phyloP scores from a whole-genome alignment of 2,888 invertebrate genomes.

The Pseudococcus viburni region DNA sequence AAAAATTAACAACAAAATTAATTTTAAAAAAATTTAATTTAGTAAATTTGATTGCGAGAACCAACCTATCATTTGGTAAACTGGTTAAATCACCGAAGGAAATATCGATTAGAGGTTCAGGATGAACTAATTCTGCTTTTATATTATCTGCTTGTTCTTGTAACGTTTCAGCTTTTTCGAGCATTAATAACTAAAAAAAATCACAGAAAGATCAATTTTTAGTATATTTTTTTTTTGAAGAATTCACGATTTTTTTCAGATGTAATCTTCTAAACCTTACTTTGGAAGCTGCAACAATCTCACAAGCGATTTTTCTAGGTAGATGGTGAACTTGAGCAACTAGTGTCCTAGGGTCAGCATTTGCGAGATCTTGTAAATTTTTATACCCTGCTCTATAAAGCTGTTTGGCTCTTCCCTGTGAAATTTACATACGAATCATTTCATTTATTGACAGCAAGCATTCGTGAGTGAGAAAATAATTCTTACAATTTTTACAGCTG shows the following conservation, averaged over 20 bases:
- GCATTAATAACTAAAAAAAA: slow-evolving; percentile 80
- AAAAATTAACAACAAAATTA: not conserved
- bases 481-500: slow-evolving; percentile 85
- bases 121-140: slow-evolving; percentile 74
- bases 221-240: too few species aligned
- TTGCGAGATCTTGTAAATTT: slow-evolving; percentile 83
- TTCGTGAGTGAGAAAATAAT: not conserved
- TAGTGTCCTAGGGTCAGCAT: slow-evolving; percentile 78
- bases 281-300: slow-evolving; percentile 90
- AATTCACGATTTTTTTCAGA: too few species aligned
- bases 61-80: slow-evolving; percentile 45
- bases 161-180: slow-evolving; percentile 89
- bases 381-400: slow-evolving; percentile 87
- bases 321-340: slow-evolving; percentile 80
- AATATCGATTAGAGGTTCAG: not conserved
- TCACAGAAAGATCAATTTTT: not conserved
- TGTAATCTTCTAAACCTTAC: slow-evolving; percentile 73
- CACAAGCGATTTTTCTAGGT: slow-evolving; percentile 80
- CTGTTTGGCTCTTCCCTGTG: slow-evolving; percentile 86
- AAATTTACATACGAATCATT: slow-evolving; percentile 65
- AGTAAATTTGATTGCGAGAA: not conserved
- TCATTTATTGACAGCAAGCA: not conserved
- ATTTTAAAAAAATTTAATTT: not conserved
- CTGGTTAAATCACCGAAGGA: slow-evolving; percentile 7
- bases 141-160: slow-evolving; percentile 87